Percentiles rank a stretch among this genome's conserved stretches.
phyloP scores from a whole-genome alignment of 2,888 invertebrate genomes.

The Stomorhina lunata region DNA sequence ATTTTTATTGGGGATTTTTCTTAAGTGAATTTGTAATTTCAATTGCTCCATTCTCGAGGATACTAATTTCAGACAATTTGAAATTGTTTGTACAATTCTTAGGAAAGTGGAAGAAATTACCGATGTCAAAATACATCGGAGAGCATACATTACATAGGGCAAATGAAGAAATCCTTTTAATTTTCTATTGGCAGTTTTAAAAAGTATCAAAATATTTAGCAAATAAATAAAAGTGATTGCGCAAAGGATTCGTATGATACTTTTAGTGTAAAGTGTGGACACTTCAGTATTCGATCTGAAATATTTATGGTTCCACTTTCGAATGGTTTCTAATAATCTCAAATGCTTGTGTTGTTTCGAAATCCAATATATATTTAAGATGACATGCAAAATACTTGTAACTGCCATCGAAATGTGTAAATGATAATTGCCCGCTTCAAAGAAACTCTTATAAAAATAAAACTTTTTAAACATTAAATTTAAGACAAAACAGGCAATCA shows the following conservation, averaged over 20 bases:
- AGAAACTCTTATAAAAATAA: background rate
- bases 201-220: background rate
- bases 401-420: slow-evolving; percentile 68
- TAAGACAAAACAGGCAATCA: slow-evolving; percentile 47
- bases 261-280: background rate
- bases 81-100: slow-evolving; percentile 67
- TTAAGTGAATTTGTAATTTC: background rate
- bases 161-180: background rate
- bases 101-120: slow-evolving; percentile 69
- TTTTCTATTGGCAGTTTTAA: background rate
- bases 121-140: slow-evolving; percentile 66
- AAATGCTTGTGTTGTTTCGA: background rate
- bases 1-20: background rate
- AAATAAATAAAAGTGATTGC: no score
- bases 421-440: slow-evolving; percentile 69
- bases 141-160: background rate
- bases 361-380: slow-evolving; percentile 28
- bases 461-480: slow-evolving; percentile 28
- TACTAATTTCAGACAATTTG: slow-evolving; percentile 60
- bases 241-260: no score
- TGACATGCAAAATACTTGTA: slow-evolving; percentile 65
- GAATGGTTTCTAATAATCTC: background rate
- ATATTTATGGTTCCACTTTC: background rate
- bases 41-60: background rate
- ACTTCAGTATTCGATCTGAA: background rate